These are phyloP conservation scores for Andrena chrysosceles DNA, from an alignment of 2,888 invertebrate species.

Conservation along the genomic window DNA sequence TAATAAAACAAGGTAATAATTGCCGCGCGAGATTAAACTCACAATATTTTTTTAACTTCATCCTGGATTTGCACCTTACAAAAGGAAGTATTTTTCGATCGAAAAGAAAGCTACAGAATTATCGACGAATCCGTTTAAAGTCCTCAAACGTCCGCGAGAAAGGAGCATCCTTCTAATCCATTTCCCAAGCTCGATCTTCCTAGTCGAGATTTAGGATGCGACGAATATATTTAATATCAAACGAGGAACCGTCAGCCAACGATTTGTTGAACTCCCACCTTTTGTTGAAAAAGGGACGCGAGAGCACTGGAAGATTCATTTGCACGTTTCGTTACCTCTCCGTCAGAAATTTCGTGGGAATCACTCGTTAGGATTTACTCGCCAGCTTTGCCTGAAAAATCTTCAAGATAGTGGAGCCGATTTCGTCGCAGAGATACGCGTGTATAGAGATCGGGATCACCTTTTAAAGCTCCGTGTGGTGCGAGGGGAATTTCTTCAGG, in stretches of 20 bases:
- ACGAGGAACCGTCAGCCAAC: neutral
- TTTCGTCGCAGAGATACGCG: neutral
- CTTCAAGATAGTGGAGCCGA: neutral
- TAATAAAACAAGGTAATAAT: neutral
- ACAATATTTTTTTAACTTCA: neutral
- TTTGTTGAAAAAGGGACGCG: neutral
- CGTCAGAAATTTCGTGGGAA: constrained; percentile 24
- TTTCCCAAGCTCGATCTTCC: neutral
- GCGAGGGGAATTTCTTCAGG: constrained; percentile 92
- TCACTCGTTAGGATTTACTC: neutral
- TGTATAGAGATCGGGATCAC: neutral
- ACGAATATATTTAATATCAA: neutral
- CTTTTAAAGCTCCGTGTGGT: constrained; percentile 91
- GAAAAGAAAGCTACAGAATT: constrained; percentile 26
- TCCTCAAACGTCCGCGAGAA: constrained; percentile 13
- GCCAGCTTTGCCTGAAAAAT: constrained; percentile 12
- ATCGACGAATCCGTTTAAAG: neutral
- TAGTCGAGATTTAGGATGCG: too few species aligned
- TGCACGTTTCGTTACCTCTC: constrained; percentile 2
- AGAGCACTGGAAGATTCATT: constrained; percentile 1
- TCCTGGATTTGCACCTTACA: neutral
- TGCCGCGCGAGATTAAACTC: neutral
- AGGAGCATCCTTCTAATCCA: constrained; percentile 19
- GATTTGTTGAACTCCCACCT: too few species aligned
- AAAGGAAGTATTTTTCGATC: constrained; percentile 12